Evolutionary conservation across 2,113 vertebrate genomes (phyloP).

Genomic region (Pongo abelii): DNA sequence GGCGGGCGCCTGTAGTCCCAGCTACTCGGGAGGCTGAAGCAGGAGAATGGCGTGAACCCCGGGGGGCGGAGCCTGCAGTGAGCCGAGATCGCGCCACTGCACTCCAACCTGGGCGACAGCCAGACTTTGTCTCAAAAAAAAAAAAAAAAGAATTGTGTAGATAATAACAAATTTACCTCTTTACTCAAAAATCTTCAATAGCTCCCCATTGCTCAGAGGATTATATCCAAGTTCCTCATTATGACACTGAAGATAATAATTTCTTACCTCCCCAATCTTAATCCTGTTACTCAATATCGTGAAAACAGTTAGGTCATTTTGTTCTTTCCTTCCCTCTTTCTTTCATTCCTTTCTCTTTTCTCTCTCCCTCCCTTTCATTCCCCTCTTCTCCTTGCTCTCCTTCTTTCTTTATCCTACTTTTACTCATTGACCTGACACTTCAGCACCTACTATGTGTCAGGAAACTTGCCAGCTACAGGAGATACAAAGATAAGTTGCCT

Average conservation of each 20-base stretch:
- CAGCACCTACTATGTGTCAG: background rate
- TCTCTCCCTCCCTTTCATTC: background rate
- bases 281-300: background rate
- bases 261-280: background rate
- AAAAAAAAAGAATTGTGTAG: background rate
- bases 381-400: background rate
- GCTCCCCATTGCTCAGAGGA: background rate
- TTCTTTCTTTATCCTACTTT: background rate
- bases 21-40: no score
- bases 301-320: background rate
- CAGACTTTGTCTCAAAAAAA: no score
- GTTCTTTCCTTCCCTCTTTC: background rate
- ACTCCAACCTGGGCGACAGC: no score
- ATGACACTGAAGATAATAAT: background rate
- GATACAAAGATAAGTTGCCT: background rate
- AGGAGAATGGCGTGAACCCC: no score
- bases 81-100: no score
- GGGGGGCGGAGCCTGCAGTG: no score
- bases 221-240: slow-evolving; percentile 4
- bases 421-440: background rate
- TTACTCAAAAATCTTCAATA: background rate
- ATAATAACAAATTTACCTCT: background rate
- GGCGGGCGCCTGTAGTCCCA: no score
- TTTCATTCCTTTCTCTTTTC: background rate
- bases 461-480: background rate